Evolutionary conservation across 2,797 vertebrate genomes (phyloP).

Genomic region (Microctenopoma stevenorrisi): DNA sequence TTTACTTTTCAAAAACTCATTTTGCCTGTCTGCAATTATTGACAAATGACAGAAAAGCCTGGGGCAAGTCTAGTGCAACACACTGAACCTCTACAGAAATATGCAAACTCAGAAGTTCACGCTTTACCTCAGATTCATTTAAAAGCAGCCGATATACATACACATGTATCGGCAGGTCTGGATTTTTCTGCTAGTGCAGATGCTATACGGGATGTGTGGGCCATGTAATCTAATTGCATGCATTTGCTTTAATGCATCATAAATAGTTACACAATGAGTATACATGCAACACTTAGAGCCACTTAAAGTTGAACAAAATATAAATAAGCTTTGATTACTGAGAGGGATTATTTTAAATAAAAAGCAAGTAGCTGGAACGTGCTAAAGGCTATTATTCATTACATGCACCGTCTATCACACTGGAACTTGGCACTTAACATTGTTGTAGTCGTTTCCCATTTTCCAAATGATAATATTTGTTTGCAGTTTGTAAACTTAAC

Average conservation of each 20-base stretch:
- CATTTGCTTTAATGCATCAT: neutral
- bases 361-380: neutral
- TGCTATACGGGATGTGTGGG: neutral
- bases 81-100: neutral
- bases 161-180: slow-evolving; percentile 8
- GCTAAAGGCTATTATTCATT: neutral
- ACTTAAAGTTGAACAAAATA: neutral
- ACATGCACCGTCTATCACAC: slow-evolving; percentile 13
- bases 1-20: slow-evolving; percentile 25
- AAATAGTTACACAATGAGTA: neutral
- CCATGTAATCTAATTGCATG: neutral
- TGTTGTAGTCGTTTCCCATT: neutral
- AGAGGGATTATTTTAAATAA: neutral
- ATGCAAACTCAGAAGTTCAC: slow-evolving; percentile 5
- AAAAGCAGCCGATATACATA: neutral
- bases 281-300: neutral
- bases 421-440: slow-evolving; percentile 9
- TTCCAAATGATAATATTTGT: neutral
- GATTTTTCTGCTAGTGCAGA: slow-evolving; percentile 2
- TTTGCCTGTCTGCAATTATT: slow-evolving; percentile 19
- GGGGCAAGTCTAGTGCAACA: neutral
- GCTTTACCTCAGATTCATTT: slow-evolving; percentile 14
- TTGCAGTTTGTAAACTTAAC: neutral
- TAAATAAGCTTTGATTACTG: neutral
- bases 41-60: neutral